phyloP scores from a whole-genome alignment of 2,888 invertebrate genomes.

The Empis stercorea region DNA sequence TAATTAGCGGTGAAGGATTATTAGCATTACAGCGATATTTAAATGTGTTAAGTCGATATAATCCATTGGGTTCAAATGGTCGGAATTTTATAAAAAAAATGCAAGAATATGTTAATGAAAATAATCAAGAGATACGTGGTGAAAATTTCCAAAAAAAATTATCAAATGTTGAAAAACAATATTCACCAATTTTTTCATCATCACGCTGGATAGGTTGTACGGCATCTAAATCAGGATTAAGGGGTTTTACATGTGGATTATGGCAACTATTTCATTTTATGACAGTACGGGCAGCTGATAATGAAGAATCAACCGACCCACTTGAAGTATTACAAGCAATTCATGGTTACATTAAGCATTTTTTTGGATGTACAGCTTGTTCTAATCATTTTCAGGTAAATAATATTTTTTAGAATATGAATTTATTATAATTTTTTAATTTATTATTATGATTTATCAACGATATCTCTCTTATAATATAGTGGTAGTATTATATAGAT shows the following conservation, averaged over 20 bases:
- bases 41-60: constrained; percentile 56
- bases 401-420: constrained; percentile 13
- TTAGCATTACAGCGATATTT: constrained; percentile 63
- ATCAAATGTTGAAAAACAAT: constrained; percentile 39
- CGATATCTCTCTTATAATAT: too few species aligned
- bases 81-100: constrained; percentile 50
- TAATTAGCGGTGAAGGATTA: constrained; percentile 57
- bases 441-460: too few species aligned
- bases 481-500: too few species aligned
- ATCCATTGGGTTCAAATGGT: constrained; percentile 62
- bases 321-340: constrained; percentile 66
- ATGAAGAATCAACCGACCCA: constrained; percentile 40
- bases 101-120: constrained; percentile 39
- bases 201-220: constrained; percentile 65
- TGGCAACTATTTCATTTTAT: constrained; percentile 92
- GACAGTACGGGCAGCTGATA: constrained; percentile 59
- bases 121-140: constrained; percentile 43
- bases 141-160: constrained; percentile 40
- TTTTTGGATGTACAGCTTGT: constrained; percentile 90
- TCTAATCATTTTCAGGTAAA: constrained; percentile 67
- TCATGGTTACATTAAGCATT: constrained; percentile 77
- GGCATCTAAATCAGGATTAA: constrained; percentile 55
- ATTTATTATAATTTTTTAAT: too few species aligned
- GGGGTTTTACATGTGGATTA: constrained; percentile 88
- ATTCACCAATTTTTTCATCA: constrained; percentile 40